A percentile compares a stretch with the other conserved stretches of the same genome.
Evolutionary conservation across 1,140 invertebrate genomes (phyloP).

Genomic region (Adoxophyes honmai): DNA sequence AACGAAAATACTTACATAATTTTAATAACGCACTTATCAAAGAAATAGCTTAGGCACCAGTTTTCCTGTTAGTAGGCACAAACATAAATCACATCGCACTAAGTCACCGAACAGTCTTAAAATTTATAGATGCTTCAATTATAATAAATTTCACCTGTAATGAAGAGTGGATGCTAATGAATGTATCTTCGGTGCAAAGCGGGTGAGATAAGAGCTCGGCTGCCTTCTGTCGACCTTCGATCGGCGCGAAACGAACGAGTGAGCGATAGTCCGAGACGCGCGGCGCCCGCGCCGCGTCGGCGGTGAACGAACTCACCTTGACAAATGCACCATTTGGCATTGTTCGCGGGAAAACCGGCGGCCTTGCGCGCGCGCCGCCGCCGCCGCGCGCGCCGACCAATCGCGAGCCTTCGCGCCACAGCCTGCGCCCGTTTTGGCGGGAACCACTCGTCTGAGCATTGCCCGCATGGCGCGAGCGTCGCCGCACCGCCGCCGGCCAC

Average conservation of each 20-base stretch:
- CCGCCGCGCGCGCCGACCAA: conserved; percentile 47
- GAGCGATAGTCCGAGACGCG: conserved; percentile 37
- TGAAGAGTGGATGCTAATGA: conserved; percentile 54
- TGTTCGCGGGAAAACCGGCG: conserved; percentile 76
- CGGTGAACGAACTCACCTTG: conserved; percentile 77
- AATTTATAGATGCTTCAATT: conserved; percentile 18
- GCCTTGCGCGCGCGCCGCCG: conserved; percentile 65
- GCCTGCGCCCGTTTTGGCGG: conserved; percentile 71
- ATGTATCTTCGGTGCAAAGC: conserved; percentile 42
- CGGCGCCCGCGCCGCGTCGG: conserved; percentile 61
- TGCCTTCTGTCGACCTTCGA: conserved; percentile 70
- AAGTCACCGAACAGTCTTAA: conserved; percentile 1
- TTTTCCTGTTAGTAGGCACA: conserved; percentile 8
- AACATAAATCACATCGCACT: neutral
- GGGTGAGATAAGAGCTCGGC: conserved; percentile 43
- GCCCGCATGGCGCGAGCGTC: conserved; percentile 37
- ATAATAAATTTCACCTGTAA: conserved; percentile 60
- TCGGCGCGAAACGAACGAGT: conserved; percentile 51
- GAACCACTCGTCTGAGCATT: conserved; percentile 47
- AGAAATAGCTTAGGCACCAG: neutral
- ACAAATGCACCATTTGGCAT: conserved; percentile 77
- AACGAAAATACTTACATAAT: too few relatives aligned
- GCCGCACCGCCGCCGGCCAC: conserved; percentile 39
- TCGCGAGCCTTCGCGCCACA: conserved; percentile 68
- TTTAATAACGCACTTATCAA: too few relatives aligned